Conservation (phyloP, 2,113 vertebrate genomes). For the Turdus rufiventris region DNA sequence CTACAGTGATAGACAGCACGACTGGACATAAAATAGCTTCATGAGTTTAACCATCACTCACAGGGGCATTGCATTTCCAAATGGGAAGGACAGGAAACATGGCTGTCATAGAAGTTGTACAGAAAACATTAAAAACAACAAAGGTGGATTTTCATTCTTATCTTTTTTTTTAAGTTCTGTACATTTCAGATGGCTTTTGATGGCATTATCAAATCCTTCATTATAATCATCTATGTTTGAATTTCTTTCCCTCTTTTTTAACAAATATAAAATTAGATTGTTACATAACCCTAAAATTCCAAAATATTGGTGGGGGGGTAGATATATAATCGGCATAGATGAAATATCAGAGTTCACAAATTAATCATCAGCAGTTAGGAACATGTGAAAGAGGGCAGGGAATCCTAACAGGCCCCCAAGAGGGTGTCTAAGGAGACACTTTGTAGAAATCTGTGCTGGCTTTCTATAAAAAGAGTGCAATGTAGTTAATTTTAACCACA, state of each 20-base stretch:
- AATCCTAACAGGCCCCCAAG: slow-evolving; percentile 20
- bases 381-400: not conserved
- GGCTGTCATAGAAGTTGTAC: not conserved
- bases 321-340: not conserved
- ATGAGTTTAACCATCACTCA: not conserved
- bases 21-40: not conserved
- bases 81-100: not conserved
- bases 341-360: not conserved
- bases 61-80: not conserved
- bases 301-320: fast-evolving
- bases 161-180: not conserved
- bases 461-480: slow-evolving; percentile 37
- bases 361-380: slow-evolving; percentile 2
- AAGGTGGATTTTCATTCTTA: not conserved
- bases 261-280: not conserved
- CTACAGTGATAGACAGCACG: not conserved
- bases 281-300: not conserved
- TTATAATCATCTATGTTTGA: not conserved
- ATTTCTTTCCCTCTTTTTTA: not conserved
- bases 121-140: not conserved
- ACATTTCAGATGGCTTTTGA: not conserved
- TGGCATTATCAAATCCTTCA: not conserved
- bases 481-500: slow-evolving; percentile 45
- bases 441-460: slow-evolving; percentile 11
- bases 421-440: slow-evolving; percentile 1